Conservation (phyloP, 2,888 invertebrate genomes). For the Heliconius hortense region DNA sequence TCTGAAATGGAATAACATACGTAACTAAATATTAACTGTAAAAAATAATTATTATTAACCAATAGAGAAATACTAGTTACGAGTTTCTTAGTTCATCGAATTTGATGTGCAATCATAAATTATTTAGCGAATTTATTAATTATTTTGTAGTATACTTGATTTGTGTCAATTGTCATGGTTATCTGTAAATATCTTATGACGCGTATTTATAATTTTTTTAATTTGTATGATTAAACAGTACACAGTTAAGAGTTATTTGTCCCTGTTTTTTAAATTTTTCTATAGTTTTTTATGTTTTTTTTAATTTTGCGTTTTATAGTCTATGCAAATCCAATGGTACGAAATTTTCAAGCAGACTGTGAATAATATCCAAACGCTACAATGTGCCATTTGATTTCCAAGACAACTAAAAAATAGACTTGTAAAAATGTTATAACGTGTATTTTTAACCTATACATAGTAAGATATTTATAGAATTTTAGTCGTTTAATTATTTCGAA, state of each 20-base stretch:
- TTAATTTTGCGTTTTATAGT: conserved; percentile 54
- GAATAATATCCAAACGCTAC: conserved; percentile 27
- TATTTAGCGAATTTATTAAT: conserved; percentile 77
- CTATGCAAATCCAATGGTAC: conserved; percentile 56
- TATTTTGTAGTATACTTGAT: conserved; percentile 60
- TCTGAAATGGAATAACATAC: conserved; percentile 74
- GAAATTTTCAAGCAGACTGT: conserved; percentile 29
- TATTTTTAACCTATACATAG: conserved; percentile 82
- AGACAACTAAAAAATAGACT: conserved; percentile 74
- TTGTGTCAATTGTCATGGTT: conserved; percentile 62
- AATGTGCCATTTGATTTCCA: conserved; percentile 48
- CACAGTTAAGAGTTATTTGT: conserved; percentile 53
- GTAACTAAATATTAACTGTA: conserved; percentile 77
- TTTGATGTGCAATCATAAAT: conserved; percentile 68
- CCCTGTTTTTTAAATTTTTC: conserved; percentile 44
- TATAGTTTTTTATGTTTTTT: conserved; percentile 56
- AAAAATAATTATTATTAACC: conserved; percentile 66
- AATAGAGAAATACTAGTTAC: conserved; percentile 73
- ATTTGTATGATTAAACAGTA: conserved; percentile 59
- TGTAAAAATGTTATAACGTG: conserved; percentile 82
- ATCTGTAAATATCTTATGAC: conserved; percentile 76
- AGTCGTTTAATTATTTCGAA: conserved; percentile 83
- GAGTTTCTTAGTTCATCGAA: conserved; percentile 66
- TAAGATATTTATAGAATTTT: conserved; percentile 82
- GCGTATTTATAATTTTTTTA: conserved; percentile 63